phyloP scores from a whole-genome alignment of 1,140 invertebrate species.

The Drosophila trapezifrons region DNA sequence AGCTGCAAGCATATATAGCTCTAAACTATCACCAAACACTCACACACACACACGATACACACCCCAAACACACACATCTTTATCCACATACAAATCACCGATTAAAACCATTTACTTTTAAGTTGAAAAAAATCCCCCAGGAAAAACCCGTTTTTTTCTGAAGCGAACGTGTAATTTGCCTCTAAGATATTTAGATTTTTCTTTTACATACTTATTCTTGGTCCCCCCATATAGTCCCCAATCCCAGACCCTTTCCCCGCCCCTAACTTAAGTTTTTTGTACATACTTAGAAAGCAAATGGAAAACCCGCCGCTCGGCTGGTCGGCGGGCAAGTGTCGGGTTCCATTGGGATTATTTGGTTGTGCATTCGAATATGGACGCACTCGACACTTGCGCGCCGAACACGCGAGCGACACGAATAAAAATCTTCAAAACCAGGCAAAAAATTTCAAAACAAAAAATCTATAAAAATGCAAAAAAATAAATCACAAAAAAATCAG shows the following conservation, averaged over 20 bases:
- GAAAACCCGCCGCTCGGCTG: conserved; percentile 55
- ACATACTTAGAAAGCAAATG: conserved; percentile 61
- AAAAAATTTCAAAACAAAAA: conserved; percentile 60
- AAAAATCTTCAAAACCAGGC: conserved; percentile 62
- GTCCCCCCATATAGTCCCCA: not conserved
- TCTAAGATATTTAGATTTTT: conserved; percentile 47
- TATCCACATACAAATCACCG: conserved; percentile 27
- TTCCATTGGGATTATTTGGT: conserved; percentile 55
- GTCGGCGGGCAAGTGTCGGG: conserved; percentile 39
- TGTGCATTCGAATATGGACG: conserved; percentile 58
- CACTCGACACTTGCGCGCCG: conserved; percentile 33
- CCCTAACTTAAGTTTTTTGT: conserved; percentile 71
- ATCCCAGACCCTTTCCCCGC: not conserved
- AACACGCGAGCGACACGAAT: conserved; percentile 45
- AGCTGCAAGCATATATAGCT: conserved; percentile 66
- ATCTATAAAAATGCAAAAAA: conserved; percentile 60
- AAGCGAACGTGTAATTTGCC: conserved; percentile 32
- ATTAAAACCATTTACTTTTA: conserved; percentile 51
- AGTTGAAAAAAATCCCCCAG: conserved; percentile 14
- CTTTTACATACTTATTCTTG: conserved; percentile 41
- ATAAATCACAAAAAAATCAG: conserved; percentile 71
- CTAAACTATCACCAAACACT: conserved; percentile 64
- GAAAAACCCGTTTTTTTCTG: conserved; percentile 18
- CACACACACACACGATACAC: conserved; percentile 33
- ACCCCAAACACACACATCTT: conserved; percentile 21